Conservation (phyloP, 2,113 vertebrate species). For the Psammodynastes pulverulentus region DNA sequence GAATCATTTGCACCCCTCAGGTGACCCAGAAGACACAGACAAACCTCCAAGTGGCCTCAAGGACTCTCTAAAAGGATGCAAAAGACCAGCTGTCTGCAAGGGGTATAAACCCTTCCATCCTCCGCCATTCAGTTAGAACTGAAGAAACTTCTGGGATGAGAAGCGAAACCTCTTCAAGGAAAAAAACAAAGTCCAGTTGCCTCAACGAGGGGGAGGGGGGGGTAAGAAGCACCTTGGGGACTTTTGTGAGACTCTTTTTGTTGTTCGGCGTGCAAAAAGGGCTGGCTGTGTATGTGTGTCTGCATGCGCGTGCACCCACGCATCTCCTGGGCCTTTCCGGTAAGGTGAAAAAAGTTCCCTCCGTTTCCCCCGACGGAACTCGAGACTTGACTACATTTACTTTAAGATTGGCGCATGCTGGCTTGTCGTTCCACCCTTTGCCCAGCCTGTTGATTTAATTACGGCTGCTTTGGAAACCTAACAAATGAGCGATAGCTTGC, state of each 20-base stretch:
- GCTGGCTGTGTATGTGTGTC: not conserved
- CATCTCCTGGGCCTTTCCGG: not conserved
- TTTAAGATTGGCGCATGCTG: not conserved
- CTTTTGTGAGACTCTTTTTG: not conserved
- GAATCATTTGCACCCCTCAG: too few relatives aligned
- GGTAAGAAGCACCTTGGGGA: too few relatives aligned
- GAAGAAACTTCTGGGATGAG: too few relatives aligned
- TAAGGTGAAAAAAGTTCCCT: not conserved
- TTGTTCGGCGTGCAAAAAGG: not conserved
- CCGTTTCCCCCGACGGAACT: not conserved
- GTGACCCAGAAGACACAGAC: too few relatives aligned
- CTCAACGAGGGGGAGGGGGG: too few relatives aligned
- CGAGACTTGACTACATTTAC: not conserved
- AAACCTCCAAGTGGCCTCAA: too few relatives aligned
- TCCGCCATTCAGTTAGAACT: too few relatives aligned
- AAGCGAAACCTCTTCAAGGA: too few relatives aligned
- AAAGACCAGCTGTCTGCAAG: too few relatives aligned
- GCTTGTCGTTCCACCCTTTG: not conserved
- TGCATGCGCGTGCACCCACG: fast-evolving
- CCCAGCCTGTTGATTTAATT: constrained; percentile 12
- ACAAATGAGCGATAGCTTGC: not conserved
- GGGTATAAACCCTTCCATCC: too few relatives aligned
- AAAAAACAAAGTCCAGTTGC: too few relatives aligned
- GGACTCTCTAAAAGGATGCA: too few relatives aligned
- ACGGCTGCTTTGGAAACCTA: not conserved